phyloP scores from a whole-genome alignment of 2,888 invertebrate genomes.

The Doris montereyensis region DNA sequence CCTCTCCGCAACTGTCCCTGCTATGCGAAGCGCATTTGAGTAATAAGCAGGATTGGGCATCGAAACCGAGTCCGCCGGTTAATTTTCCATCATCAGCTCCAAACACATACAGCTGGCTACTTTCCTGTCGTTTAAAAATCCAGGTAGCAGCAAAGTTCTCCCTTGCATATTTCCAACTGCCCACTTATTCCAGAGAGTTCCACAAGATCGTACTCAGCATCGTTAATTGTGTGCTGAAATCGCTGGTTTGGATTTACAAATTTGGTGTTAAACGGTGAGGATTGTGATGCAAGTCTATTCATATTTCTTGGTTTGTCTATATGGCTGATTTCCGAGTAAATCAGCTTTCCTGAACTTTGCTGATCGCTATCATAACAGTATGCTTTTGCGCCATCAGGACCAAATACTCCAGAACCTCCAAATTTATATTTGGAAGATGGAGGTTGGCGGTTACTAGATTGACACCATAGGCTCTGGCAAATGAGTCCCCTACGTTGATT shows the following conservation, averaged over 20 bases:
- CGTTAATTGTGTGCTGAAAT: no score
- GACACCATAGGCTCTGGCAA: constrained; percentile 79
- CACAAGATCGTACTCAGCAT: constrained; percentile 43
- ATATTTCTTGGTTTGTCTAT: no score
- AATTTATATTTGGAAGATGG: constrained; percentile 75
- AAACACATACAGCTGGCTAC: constrained; percentile 51
- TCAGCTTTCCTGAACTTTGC: no score
- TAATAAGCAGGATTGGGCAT: constrained; percentile 56
- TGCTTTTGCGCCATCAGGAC: constrained; percentile 60
- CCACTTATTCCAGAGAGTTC: constrained; percentile 50
- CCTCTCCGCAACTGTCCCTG: no score
- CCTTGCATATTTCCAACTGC: constrained; percentile 50
- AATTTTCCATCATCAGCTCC: constrained; percentile 62
- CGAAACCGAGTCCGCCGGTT: constrained; percentile 53
- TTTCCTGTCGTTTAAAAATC: constrained; percentile 40
- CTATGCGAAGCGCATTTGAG: constrained; percentile 55
- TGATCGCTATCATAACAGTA: constrained; percentile 46
- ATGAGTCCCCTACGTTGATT: constrained; percentile 78
- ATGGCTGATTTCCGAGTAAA: no score
- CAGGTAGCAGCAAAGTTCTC: constrained; percentile 54
- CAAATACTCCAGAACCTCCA: constrained; percentile 84
- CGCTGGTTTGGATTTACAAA: no score
- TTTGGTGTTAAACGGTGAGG: no score
- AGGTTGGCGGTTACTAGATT: constrained; percentile 83
- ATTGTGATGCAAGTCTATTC: no score